Conservation (phyloP, 1,140 invertebrate genomes). For the Drosophila obscura region DNA sequence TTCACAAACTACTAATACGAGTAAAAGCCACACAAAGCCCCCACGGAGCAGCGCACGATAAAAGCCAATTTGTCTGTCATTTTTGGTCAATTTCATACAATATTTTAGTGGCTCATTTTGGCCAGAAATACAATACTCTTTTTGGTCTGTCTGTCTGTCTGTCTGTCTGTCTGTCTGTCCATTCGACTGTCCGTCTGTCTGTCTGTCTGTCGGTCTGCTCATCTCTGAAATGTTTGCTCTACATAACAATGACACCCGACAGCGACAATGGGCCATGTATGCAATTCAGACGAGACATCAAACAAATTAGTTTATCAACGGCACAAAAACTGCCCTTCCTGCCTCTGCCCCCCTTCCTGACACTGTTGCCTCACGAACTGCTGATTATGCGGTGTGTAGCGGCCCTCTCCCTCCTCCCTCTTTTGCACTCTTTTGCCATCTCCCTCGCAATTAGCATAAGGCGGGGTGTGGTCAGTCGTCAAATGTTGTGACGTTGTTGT, state of each 20-base stretch:
- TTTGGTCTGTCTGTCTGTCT: constrained; percentile 12
- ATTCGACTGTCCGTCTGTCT: constrained; percentile 1
- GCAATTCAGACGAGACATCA: constrained; percentile 73
- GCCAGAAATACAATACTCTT: constrained; percentile 23
- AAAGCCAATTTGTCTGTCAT: constrained; percentile 82
- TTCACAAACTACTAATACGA: constrained; percentile 72
- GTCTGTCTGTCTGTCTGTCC: constrained; percentile 23
- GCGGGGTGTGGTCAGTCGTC: constrained; percentile 63
- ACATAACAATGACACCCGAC: constrained; percentile 33
- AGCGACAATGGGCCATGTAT: constrained; percentile 23
- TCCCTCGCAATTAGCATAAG: constrained; percentile 76
- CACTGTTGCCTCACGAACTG: constrained; percentile 26
- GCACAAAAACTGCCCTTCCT: constrained; percentile 27
- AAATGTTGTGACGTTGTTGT: no score
- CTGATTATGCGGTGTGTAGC: constrained; percentile 41
- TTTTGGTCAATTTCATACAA: constrained; percentile 81
- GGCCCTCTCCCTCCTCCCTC: constrained; percentile 7
- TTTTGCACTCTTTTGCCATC: constrained; percentile 28
- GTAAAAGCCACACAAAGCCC: constrained; percentile 48
- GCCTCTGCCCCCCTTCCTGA: constrained; percentile 6
- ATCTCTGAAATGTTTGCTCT: constrained; percentile 52
- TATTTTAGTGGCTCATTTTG: constrained; percentile 76
- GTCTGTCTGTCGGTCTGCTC: constrained; percentile 11
- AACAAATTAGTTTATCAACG: constrained; percentile 81
- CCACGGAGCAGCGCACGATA: constrained; percentile 45